Evolutionary conservation across 2,797 vertebrate species (phyloP), one percentile per base, ranked within the genome.

Genomic region (Hoplostethus atlanticus): DNA sequence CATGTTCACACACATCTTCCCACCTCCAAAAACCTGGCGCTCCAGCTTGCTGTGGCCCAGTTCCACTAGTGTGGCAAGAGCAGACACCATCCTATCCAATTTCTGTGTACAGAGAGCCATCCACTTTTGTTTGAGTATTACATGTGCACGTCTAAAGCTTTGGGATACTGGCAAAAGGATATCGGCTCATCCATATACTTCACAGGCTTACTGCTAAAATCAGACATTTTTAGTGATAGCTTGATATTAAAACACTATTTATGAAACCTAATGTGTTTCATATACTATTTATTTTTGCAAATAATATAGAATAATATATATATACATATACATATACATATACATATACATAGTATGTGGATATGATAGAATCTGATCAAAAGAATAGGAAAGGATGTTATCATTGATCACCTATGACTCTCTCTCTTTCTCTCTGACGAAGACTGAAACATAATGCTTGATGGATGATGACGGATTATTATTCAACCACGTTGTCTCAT

Each of bases 161-260:
- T 83, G 80, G 79, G 89, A 86, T 68, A 83, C 84, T 87, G 83
- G 86, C 87, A 90, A 82, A 91, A 77, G 77, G 79, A 80, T 51
- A 84, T 77, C 79, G 77, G 70, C 89, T 90, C 80, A 81, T 81
- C 84, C 86, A 87, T 90, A 90, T 80, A 90, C 89, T 91, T 87
- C 81, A 85, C 76, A 87, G 71, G 89, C 89, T 91, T 91, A 90
- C 81, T 72, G 85, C 73, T 89, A 87, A 92, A 88, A 86, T 80
- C 68, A 21, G 77, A 85, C 76, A 81, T 81, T 85, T 86, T 78
- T 77, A 58, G 81, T 59, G 64, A 81, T 71, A 50, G 69, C 54
- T 15, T 79, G 79, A 84, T 72, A 89, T 90, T 89, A 87, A 90
- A 90, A 80, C 80, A 86, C 75, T 85, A 88, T 89, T 88, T 89